Percentiles rank a stretch among this genome's conserved stretches.
phyloP scores from a whole-genome alignment of 2,113 vertebrate genomes.

The Chelonoidis abingdonii region DNA sequence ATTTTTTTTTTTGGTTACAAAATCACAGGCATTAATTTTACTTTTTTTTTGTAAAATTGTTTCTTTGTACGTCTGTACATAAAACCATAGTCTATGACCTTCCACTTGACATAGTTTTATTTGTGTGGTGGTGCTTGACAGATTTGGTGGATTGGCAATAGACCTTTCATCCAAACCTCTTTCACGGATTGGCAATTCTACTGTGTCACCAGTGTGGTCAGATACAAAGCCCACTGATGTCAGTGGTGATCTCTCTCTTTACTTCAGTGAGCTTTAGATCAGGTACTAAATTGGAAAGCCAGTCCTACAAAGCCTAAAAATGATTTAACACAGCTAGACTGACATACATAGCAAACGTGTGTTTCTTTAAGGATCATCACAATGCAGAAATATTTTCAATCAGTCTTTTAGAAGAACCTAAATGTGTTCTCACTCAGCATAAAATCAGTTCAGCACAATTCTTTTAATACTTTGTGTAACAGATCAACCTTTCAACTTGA shows the following conservation, averaged over 20 bases:
- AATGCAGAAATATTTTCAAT: too few species aligned
- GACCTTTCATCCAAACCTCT: background rate
- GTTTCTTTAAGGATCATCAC: too few species aligned
- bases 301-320: background rate
- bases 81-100: background rate
- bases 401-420: too few species aligned
- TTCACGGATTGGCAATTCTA: background rate
- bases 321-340: background rate
- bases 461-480: too few species aligned
- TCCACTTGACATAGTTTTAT: background rate
- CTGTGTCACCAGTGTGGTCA: background rate
- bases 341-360: too few species aligned
- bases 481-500: too few species aligned
- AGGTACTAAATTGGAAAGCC: background rate
- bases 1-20: background rate
- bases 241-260: background rate
- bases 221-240: background rate
- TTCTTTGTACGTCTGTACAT: background rate
- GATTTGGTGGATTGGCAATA: background rate
- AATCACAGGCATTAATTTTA: background rate
- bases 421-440: too few species aligned
- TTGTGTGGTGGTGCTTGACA: background rate
- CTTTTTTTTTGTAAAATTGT: background rate
- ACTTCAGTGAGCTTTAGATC: background rate
- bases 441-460: too few species aligned